Evolutionary conservation across 2,797 vertebrate genomes (phyloP).

Genomic region (Anniella stebbinsi): DNA sequence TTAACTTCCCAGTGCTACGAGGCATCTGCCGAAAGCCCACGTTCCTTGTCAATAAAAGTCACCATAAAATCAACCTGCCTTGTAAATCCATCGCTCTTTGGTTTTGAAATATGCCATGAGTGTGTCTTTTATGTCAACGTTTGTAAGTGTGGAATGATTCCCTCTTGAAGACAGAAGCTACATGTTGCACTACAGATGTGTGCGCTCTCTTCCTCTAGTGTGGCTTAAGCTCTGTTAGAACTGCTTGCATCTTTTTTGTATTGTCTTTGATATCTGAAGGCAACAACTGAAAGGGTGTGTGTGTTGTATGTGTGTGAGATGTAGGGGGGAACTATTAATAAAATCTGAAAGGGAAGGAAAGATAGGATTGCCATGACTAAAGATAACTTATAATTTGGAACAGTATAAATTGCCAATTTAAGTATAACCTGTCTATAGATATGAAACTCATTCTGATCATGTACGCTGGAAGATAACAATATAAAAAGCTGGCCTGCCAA

Average conservation of each 20-base stretch:
- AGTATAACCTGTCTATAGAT: constrained; percentile 62
- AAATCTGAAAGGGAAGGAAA: constrained; percentile 18
- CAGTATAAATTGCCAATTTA: constrained; percentile 48
- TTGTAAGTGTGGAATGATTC: constrained; percentile 73
- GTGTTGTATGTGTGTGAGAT: not conserved
- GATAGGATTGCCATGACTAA: constrained; percentile 56
- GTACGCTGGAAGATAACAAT: constrained; percentile 39
- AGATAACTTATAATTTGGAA: constrained; percentile 46
- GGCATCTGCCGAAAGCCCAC: constrained; percentile 82
- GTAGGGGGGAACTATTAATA: constrained; percentile 31
- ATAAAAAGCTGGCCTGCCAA: not conserved
- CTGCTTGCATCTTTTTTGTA: constrained; percentile 30
- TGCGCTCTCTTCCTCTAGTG: constrained; percentile 49
- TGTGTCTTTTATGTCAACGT: constrained; percentile 78
- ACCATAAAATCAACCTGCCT: constrained; percentile 85
- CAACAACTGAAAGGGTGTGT: rapidly evolving
- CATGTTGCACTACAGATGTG: constrained; percentile 40
- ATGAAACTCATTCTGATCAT: constrained; percentile 60
- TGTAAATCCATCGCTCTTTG: constrained; percentile 84
- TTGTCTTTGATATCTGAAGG: not conserved
- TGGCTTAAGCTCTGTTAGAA: constrained; percentile 49
- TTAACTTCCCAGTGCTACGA: constrained; percentile 84
- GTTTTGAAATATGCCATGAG: constrained; percentile 82
- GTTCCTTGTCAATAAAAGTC: constrained; percentile 85
- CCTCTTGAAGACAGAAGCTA: constrained; percentile 70